phyloP scores from a whole-genome alignment of 1,140 invertebrate genomes.

The Eupristina koningsbergeri region DNA sequence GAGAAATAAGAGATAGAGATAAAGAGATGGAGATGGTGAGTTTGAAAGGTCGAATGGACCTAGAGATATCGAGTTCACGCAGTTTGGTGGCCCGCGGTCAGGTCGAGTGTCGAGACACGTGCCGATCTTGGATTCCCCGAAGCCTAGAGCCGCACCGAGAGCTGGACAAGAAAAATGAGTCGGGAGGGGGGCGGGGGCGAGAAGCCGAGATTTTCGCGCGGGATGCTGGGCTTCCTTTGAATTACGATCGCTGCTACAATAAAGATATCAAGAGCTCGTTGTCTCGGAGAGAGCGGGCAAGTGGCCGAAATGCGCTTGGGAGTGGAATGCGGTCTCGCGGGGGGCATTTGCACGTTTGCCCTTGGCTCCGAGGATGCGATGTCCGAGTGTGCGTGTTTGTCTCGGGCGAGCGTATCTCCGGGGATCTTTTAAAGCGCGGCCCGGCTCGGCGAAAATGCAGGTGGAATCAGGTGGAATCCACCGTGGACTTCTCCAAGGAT shows the following conservation, averaged over 20 bases:
- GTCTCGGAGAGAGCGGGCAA: not conserved
- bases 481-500: conserved; percentile 1
- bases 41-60: not conserved
- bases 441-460: not conserved
- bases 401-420: not conserved
- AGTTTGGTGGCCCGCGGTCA: no score
- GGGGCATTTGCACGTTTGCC: conserved; percentile 14
- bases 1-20: no score
- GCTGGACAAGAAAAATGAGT: not conserved
- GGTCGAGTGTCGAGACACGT: not conserved
- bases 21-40: not conserved
- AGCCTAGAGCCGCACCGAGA: not conserved
- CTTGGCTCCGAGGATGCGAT: not conserved
- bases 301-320: conserved; percentile 3
- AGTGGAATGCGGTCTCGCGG: conserved; percentile 48
- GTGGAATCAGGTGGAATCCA: conserved; percentile 29
- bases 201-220: not conserved
- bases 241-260: conserved; percentile 38
- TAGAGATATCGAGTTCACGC: no score
- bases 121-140: not conserved
- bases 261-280: conserved; percentile 30
- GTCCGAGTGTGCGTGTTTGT: not conserved
- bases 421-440: conserved; percentile 8
- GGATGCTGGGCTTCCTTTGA: not conserved
- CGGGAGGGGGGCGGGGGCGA: not conserved